Conservation (phyloP, 2,113 vertebrate genomes). For the Phodopus roborovskii region DNA sequence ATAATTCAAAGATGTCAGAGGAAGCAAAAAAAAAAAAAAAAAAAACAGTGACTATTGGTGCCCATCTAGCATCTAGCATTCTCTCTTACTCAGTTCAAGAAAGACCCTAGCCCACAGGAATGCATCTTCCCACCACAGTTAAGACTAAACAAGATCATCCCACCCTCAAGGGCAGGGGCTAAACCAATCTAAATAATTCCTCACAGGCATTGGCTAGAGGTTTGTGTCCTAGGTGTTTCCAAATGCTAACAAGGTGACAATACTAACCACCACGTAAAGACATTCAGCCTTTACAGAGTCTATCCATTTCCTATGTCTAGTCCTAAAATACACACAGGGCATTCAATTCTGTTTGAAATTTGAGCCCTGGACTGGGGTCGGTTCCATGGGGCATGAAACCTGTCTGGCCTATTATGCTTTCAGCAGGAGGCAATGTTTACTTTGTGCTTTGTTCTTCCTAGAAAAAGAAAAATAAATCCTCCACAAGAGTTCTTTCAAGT, state of each 20-base stretch:
- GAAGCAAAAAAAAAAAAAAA: background rate
- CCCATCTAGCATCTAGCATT: background rate
- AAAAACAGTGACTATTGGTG: background rate
- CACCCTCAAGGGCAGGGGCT: background rate
- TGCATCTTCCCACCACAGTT: too few species aligned
- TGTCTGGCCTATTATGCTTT: background rate
- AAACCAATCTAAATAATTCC: background rate
- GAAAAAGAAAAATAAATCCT: slow-evolving; percentile 36
- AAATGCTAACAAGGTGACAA: background rate
- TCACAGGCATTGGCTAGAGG: background rate
- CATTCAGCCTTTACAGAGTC: slow-evolving; percentile 18
- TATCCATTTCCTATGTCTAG: background rate
- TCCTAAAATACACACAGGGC: background rate
- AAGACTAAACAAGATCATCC: background rate
- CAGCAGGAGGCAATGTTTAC: background rate
- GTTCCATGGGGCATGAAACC: background rate
- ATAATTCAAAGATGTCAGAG: background rate
- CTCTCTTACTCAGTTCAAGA: background rate
- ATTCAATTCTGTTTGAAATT: slow-evolving; percentile 41
- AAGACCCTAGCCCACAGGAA: background rate
- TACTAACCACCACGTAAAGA: background rate
- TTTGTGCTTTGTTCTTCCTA: background rate
- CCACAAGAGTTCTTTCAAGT: background rate
- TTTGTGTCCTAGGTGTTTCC: background rate
- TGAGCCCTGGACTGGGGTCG: background rate